Base-by-base conservation (phyloP, 2,888 invertebrate genomes). In the Tetramorium bicarinatum region DNA sequence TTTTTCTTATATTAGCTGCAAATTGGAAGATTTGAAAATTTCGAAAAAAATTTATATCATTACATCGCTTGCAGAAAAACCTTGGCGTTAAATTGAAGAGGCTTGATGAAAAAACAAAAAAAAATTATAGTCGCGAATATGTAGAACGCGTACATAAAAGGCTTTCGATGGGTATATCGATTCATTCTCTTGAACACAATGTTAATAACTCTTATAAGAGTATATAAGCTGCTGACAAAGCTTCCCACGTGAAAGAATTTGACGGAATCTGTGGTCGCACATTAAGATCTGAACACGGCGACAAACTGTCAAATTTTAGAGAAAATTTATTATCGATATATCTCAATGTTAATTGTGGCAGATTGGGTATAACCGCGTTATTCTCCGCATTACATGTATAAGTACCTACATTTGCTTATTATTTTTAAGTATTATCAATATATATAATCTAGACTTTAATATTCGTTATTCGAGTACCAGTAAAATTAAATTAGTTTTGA, bases 151-250 rank as follows among this genome's bases (percentile, higher is more conserved):
- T 92, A 93, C 89, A 75, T 93, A 92, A 92, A 90, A 92, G 90
- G 92, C 92, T 93, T 92, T 88, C 87, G 86, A 88, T 87, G 89
- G 83, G 90, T 88, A 91, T 89, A 90, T 90, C 88, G 86, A 92
- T 93, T 93, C 92, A 93, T 93, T 92, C 93, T 93, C 93, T 94
- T 93, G 92, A 91, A 92, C 91, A 92, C 92, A 93, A 93, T 92
- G 91, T 93, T 93, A 89, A 90, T 89, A 91, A 90, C 87, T 91
- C 89, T 91, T 85, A 76, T 87, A 92, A 92, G 92, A 93, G 91
- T 89, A 86, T 90, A 87, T 92, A 88, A 93, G 90, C 87, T 89
- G 93, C 94, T 93, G 93, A 93, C 93, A 90, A 93, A 91, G 92
- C 88, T 91, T 87, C 88, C 92, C 91, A 89, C 91, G 91, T 90